phyloP scores from a whole-genome alignment of 1,140 invertebrate species.

The Zaprionus ornatus region DNA sequence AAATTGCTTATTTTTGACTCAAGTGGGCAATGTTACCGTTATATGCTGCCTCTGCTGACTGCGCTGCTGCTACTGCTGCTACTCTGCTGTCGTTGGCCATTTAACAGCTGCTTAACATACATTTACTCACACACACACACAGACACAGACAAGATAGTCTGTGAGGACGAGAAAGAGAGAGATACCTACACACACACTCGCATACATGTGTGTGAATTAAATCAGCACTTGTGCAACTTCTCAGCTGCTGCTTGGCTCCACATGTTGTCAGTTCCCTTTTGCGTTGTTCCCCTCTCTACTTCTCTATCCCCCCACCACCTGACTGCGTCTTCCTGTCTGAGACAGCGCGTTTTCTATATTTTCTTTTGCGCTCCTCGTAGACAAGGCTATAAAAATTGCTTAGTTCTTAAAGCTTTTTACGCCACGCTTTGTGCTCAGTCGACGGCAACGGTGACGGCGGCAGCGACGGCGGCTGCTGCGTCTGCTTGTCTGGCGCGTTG shows the following conservation, averaged over 20 bases:
- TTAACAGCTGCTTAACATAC: conserved; percentile 71
- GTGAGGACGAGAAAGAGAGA: not conserved
- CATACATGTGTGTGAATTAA: conserved; percentile 31
- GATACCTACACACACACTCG: not conserved
- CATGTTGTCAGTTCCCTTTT: conserved; percentile 53
- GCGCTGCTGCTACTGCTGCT: conserved; percentile 7
- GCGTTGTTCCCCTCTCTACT: not conserved
- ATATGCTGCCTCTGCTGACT: conserved; percentile 19
- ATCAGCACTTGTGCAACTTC: conserved; percentile 73
- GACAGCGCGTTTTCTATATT: conserved; percentile 42
- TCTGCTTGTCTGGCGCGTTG: conserved; percentile 59
- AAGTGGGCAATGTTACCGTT: conserved; percentile 18
- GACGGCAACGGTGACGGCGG: conserved; percentile 23
- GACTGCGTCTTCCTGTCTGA: conserved; percentile 46
- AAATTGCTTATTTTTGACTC: conserved; percentile 33
- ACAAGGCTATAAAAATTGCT: conserved; percentile 55
- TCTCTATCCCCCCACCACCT: conserved; percentile 20
- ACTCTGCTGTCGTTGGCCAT: conserved; percentile 28
- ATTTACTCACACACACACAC: conserved; percentile 20
- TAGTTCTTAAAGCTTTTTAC: conserved; percentile 51
- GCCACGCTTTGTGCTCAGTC: conserved; percentile 40
- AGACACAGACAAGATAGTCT: not conserved
- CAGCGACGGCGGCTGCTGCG: conserved; percentile 45
- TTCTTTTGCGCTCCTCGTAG: conserved; percentile 45
- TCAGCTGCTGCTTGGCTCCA: conserved; percentile 40